These are phyloP conservation scores for Papilio helenus DNA, from an alignment of 1,140 invertebrate genomes.

Conservation along the genomic window DNA sequence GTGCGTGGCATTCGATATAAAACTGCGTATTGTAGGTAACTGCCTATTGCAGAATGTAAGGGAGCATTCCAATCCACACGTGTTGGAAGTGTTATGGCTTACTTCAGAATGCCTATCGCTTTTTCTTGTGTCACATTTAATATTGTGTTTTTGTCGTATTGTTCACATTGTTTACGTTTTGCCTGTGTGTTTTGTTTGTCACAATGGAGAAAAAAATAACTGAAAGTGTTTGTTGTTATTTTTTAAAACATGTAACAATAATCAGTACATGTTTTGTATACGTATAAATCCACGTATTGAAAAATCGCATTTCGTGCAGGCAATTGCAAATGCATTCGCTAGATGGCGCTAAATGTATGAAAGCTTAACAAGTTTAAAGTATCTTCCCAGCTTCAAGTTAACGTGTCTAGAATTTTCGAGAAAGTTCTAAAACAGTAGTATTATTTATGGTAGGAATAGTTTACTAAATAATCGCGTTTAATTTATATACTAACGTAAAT, in stretches of 20 bases:
- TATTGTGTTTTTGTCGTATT: neutral
- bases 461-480: too few species aligned
- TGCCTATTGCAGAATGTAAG: neutral
- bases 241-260: too few species aligned
- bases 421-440: neutral
- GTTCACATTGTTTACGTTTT: neutral
- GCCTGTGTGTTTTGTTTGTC: too few species aligned
- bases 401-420: neutral
- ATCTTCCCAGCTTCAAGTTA: neutral
- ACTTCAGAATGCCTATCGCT: neutral
- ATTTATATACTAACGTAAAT: neutral
- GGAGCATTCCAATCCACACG: neutral
- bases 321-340: neutral
- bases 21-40: neutral
- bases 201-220: too few species aligned
- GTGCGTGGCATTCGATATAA: neutral
- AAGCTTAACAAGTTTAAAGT: neutral
- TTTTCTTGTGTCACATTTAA: neutral
- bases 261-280: too few species aligned
- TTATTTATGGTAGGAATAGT: too few species aligned
- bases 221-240: too few species aligned
- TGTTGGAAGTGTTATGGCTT: constrained; percentile 1
- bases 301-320: too few species aligned
- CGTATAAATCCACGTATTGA: too few species aligned
- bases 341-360: neutral